phyloP scores from a whole-genome alignment of 2,888 invertebrate species.

The Gymnosoma rotundatum region DNA sequence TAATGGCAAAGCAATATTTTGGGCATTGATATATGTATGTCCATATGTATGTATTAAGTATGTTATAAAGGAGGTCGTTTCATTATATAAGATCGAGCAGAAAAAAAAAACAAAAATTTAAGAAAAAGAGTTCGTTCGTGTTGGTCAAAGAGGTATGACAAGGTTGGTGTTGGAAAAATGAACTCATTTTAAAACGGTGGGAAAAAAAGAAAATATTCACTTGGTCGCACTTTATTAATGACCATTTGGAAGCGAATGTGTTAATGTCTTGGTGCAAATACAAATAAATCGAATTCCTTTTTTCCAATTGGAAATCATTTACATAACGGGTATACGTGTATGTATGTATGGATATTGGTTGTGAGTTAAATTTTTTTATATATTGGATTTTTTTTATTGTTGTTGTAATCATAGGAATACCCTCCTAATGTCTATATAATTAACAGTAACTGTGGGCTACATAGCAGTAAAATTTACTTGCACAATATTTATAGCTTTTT shows the following conservation, averaged over 20 bases:
- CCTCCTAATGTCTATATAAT: constrained; percentile 66
- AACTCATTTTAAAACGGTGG: constrained; percentile 34
- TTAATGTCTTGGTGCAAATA: constrained; percentile 47
- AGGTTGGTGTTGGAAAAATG: constrained; percentile 46
- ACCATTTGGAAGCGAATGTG: constrained; percentile 50
- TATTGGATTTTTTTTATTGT: not conserved
- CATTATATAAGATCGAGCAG: constrained; percentile 42
- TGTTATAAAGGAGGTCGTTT: constrained; percentile 52
- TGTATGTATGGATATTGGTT: constrained; percentile 46
- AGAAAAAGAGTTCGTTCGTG: constrained; percentile 19
- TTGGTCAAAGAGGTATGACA: constrained; percentile 41
- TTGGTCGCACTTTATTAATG: constrained; percentile 67
- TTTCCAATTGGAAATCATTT: constrained; percentile 66
- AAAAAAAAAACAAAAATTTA: not conserved
- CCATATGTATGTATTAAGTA: constrained; percentile 16
- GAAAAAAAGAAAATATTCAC: constrained; percentile 42
- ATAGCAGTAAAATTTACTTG: not conserved
- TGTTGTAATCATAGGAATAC: constrained; percentile 49
- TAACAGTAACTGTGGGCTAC: constrained; percentile 56
- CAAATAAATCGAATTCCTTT: constrained; percentile 46
- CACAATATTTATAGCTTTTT: not conserved
- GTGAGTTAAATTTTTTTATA: constrained; percentile 49
- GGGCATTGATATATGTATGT: constrained; percentile 1
- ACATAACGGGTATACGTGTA: constrained; percentile 29
- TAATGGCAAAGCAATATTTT: constrained; percentile 25